These are phyloP conservation scores for Galerucella pusilla DNA, from an alignment of 2,888 invertebrate species.

Conservation along the genomic window DNA sequence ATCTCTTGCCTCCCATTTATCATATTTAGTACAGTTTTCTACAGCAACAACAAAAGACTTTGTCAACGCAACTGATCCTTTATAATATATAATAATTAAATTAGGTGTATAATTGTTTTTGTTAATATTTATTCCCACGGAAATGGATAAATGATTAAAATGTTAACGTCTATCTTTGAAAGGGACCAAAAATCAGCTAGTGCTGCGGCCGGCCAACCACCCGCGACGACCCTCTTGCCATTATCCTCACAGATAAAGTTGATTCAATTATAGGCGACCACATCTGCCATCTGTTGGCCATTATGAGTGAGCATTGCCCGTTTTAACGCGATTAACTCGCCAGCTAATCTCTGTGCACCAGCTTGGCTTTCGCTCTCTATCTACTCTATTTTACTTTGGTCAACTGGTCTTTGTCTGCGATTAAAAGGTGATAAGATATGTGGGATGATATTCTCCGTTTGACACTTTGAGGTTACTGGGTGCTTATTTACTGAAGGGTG, in stretches of 20 bases:
- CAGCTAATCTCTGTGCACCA: slow-evolving; percentile 62
- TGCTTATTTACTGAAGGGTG: too few species aligned
- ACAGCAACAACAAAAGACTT: slow-evolving; percentile 59
- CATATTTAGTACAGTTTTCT: slow-evolving; percentile 60
- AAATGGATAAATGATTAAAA: neutral
- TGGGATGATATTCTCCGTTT: slow-evolving; percentile 37
- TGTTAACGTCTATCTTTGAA: slow-evolving; percentile 2
- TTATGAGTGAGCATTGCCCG: slow-evolving; percentile 49
- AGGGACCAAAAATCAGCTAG: slow-evolving; percentile 13
- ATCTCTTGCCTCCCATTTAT: slow-evolving; percentile 61
- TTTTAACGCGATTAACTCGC: slow-evolving; percentile 53
- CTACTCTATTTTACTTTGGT: slow-evolving; percentile 41
- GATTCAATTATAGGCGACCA: slow-evolving; percentile 66
- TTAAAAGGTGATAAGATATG: slow-evolving; percentile 51
- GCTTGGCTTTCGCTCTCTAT: slow-evolving; percentile 50
- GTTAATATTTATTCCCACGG: neutral
- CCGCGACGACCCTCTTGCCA: slow-evolving; percentile 58
- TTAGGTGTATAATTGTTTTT: neutral
- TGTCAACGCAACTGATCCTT: slow-evolving; percentile 57
- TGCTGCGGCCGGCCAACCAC: slow-evolving; percentile 59
- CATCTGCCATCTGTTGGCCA: slow-evolving; percentile 66
- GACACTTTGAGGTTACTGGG: slow-evolving; percentile 33
- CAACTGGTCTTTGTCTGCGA: slow-evolving; percentile 29
- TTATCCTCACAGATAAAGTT: slow-evolving; percentile 66
- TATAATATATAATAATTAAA: slow-evolving; percentile 20